Evolutionary conservation across 2,797 vertebrate genomes (phyloP), one percentile per base, ranked within the genome.

Genomic region (Gila robusta): DNA sequence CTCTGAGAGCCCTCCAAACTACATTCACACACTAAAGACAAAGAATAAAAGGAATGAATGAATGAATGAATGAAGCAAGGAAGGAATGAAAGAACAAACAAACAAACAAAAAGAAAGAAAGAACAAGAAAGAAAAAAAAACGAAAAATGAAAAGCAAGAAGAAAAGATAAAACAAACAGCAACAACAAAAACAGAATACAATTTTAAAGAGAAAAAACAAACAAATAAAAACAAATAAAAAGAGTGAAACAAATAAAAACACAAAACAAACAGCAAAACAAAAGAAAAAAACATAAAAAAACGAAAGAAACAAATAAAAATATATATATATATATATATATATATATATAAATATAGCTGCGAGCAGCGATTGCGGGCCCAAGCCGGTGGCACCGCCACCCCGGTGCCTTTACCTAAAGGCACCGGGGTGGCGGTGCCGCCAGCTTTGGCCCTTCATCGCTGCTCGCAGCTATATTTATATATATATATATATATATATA

Each of bases 1-100:
- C 95, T 96, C 82, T 96, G 92, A 0, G 98, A 95, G 4, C 98
- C 98, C 35, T 98, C 97, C 0, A 90, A 87, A 89, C 94, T 98
- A 91, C 98, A 99, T 64, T 97, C 94, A 62, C 98, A 99, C 0
- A 95, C 98, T 96, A 85, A 23, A 86, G 59, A 88, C 11, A 67
- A 59, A 14, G 56, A 83, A 19, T 41, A 7, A 6, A n/a, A 77
- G 1, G 1, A 14, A 44, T 62, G 4, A 41, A 62, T 62, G 0
- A 23, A 28, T 62, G 7, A 64, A 62, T 26, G 1, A 39, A 66
- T 49, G 73, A 37, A 1, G 6, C 0, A 77, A 3, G 56, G 10
- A 9, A 0, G 23, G 12, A n/a, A 5, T 6, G 28, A 73, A 74
- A 44, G 19, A 73, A 12, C 59, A 67, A 62, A 6, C 64, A 49